phyloP scores from a whole-genome alignment of 2,797 vertebrate genomes.

The Mallotus villosus region DNA sequence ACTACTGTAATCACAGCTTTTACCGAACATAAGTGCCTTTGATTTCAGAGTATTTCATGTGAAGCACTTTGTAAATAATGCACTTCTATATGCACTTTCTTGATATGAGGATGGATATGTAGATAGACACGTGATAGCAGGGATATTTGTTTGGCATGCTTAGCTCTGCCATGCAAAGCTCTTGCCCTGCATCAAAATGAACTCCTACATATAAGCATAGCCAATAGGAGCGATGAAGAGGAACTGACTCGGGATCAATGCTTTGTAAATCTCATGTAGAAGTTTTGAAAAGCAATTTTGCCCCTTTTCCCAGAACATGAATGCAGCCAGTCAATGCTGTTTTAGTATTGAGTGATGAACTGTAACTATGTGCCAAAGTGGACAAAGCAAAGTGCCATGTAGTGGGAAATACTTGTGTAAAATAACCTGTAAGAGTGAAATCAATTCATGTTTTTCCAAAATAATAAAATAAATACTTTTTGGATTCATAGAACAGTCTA shows the following conservation, averaged over 20 bases:
- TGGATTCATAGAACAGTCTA: background rate
- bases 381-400: background rate
- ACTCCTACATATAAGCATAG: background rate
- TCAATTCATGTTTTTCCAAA: background rate
- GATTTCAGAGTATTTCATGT: conserved; percentile 8
- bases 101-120: conserved; percentile 28
- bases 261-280: background rate
- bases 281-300: background rate
- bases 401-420: background rate
- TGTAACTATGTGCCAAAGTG: background rate
- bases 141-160: no score
- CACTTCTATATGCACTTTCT: conserved; percentile 58
- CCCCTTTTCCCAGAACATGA: no score
- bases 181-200: background rate
- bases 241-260: background rate
- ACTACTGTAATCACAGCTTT: conserved; percentile 42
- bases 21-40: conserved; percentile 8
- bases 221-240: background rate
- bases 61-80: conserved; percentile 55
- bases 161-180: background rate
- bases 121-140: background rate
- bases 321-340: background rate
- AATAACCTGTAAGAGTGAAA: background rate
- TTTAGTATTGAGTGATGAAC: background rate
- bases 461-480: background rate